Evolutionary conservation across 2,888 invertebrate genomes (phyloP).

Genomic region (Labia minor): DNA sequence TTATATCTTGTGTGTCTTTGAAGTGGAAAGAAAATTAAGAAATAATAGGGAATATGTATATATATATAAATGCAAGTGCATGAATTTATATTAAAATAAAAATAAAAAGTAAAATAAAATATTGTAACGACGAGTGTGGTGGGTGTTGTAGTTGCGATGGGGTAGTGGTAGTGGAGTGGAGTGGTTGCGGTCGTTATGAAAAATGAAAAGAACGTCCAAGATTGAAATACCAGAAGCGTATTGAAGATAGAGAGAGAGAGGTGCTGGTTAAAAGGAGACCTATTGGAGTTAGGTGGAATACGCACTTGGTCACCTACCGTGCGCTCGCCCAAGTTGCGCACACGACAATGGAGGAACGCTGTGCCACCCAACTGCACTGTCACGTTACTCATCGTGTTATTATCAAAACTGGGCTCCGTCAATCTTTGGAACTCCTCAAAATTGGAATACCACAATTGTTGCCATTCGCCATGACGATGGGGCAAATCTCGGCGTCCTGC

Average conservation of each 20-base stretch:
- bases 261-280: constrained; percentile 17
- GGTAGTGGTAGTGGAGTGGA: no score
- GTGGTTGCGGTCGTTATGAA: no score
- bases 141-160: no score
- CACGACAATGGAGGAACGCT: constrained; percentile 70
- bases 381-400: constrained; percentile 64
- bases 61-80: no score
- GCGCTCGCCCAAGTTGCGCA: constrained; percentile 62
- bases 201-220: no score
- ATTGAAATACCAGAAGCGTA: no score
- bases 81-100: no score
- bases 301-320: constrained; percentile 41
- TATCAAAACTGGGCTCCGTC: constrained; percentile 44
- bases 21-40: no score
- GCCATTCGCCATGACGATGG: constrained; percentile 40
- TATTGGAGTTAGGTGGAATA: not conserved
- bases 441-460: constrained; percentile 51
- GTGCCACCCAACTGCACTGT: constrained; percentile 66
- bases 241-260: not conserved
- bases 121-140: no score
- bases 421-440: constrained; percentile 42
- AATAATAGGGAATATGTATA: no score
- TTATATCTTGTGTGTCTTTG: no score
- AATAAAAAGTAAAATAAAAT: no score
- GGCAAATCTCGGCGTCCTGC: constrained; percentile 32